Percentiles rank a stretch among this genome's conserved stretches.
phyloP scores from a whole-genome alignment of 2,888 invertebrate genomes.

The Nysson spinosus region DNA sequence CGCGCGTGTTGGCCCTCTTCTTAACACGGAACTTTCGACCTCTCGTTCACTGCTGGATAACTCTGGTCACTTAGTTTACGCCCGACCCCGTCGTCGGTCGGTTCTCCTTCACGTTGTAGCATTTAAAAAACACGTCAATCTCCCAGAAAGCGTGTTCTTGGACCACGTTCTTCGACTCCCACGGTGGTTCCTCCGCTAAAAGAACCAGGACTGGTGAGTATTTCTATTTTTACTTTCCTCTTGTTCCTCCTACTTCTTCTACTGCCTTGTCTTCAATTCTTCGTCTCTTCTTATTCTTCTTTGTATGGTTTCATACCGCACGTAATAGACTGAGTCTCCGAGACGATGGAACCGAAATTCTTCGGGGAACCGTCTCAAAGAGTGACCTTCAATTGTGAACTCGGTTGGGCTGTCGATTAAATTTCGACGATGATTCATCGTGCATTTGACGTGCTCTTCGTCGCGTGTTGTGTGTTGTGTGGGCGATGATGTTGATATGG shows the following conservation, averaged over 20 bases:
- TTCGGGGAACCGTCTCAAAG: not conserved
- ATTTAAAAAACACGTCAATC: too few species aligned
- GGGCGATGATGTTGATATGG: not conserved
- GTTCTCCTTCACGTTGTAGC: constrained; percentile 25
- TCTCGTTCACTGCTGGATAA: constrained; percentile 33
- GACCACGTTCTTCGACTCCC: not conserved
- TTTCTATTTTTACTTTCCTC: not conserved
- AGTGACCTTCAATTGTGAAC: constrained; percentile 13
- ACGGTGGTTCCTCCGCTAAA: too few species aligned
- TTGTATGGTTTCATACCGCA: not conserved
- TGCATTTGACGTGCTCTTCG: not conserved
- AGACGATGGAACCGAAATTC: not conserved
- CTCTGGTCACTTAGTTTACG: constrained; percentile 49
- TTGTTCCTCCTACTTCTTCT: not conserved
- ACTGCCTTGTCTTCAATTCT: not conserved
- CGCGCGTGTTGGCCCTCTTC: constrained; percentile 27
- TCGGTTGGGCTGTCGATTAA: not conserved
- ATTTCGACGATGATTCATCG: constrained; percentile 23
- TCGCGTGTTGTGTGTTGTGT: not conserved
- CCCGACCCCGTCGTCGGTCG: constrained; percentile 46
- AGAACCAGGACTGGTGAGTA: too few species aligned
- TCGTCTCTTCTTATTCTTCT: not conserved
- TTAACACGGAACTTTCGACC: constrained; percentile 48
- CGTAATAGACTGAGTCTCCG: not conserved
- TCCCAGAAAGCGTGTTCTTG: not conserved